Percentiles rank a stretch among this genome's conserved stretches.
Evolutionary conservation across 2,113 vertebrate species (phyloP).

Genomic region (Miniopterus natalensis): DNA sequence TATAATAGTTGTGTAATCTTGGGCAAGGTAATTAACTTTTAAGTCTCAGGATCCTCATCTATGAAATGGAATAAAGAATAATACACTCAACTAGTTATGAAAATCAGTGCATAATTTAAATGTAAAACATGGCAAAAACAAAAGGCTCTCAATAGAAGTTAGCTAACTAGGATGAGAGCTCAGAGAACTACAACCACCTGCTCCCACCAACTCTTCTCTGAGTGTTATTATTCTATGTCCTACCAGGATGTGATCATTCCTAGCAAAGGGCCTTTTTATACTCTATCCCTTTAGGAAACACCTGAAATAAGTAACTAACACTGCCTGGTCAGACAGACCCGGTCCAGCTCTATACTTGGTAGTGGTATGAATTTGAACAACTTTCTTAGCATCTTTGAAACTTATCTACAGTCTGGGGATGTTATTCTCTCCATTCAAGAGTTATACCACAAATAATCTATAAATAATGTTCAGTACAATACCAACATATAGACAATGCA

Average conservation of each 20-base stretch:
- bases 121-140: neutral
- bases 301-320: neutral
- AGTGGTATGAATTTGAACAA: neutral
- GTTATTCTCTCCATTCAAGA: neutral
- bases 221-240: neutral
- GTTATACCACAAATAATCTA: neutral
- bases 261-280: neutral
- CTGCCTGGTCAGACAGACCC: neutral
- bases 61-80: neutral
- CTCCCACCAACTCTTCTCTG: neutral
- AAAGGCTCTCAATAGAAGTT: neutral
- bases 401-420: neutral
- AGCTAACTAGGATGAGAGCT: neutral
- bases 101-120: constrained; percentile 17
- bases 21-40: neutral
- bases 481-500: neutral
- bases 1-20: neutral
- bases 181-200: neutral
- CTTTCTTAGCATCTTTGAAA: neutral
- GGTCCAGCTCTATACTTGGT: neutral
- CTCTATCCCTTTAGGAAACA: neutral
- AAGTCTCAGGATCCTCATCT: neutral
- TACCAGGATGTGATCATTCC: neutral
- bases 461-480: neutral
- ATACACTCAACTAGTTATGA: neutral